Evolutionary conservation across 2,797 vertebrate genomes (phyloP), one percentile per base, ranked within the genome.

Genomic region (Champsocephalus esox): DNA sequence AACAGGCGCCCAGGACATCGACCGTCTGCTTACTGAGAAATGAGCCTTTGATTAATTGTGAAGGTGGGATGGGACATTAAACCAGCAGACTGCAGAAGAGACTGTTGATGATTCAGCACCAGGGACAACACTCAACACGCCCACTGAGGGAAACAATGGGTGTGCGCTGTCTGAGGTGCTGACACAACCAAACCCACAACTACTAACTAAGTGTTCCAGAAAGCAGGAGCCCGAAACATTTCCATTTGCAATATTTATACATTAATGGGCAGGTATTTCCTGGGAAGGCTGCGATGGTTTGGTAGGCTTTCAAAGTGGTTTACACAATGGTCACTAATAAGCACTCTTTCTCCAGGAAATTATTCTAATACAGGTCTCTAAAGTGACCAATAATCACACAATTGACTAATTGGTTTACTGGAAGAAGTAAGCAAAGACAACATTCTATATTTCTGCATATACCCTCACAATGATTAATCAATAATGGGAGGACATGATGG

Each of bases 401-500:
- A 5, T 61, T 51, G 56, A 56, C 44, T 13, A 68, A 14, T 61
- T 13, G 17, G 16, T 70, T 80, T 63, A 61, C 41, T 63, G 71
- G 71, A 66, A 54, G 34, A 44, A 60, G n/a, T 34, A 54, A 24
- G 13, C 9, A 63, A 64, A 73, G 12, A n/a, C 21, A 80, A 10
- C 55, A 60, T 81, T 74, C 80, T 73, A 68, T 77, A 58, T 44
- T 82, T 45, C 70, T 70, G 77, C 59, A 84, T 58, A 51, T 17
- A 32, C 38, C 65, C 75, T 74, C 45, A n/a, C 63, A 76, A 12
- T 34, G 52, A 66, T 24, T 49, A 83, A 92, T 92, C 91, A 88
- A 93, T 93, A 90, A 54, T 51, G 58, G 55, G 82, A 70, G 87
- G 84, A 60, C 60, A 84, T 62, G 91, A 83, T 80, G 73, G 90